Evolutionary conservation across 2,888 invertebrate species (phyloP).

Genomic region (Selenia dentaria): DNA sequence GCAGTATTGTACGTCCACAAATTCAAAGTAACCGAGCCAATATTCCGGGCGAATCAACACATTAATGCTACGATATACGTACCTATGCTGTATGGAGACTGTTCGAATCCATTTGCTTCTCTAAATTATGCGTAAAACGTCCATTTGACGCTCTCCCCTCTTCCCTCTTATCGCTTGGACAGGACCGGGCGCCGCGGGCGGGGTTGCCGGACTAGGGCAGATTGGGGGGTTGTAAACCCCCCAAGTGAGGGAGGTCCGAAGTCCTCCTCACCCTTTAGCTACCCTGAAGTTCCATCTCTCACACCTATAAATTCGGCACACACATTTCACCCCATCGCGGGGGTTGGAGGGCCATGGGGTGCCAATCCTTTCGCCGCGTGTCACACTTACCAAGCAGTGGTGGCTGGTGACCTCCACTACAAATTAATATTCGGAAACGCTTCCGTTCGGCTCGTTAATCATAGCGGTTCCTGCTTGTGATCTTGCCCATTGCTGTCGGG

Average conservation of each 20-base stretch:
- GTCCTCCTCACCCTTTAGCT: constrained; percentile 84
- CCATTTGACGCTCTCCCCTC: constrained; percentile 84
- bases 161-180: constrained; percentile 84
- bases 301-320: constrained; percentile 85
- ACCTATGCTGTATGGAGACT: constrained; percentile 73
- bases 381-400: constrained; percentile 78
- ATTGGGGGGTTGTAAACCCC: constrained; percentile 74
- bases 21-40: constrained; percentile 20
- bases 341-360: constrained; percentile 67
- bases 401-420: constrained; percentile 82
- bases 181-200: constrained; percentile 80
- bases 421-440: constrained; percentile 84
- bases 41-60: constrained; percentile 37
- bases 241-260: constrained; percentile 79
- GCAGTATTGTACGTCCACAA: constrained; percentile 12
- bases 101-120: constrained; percentile 85
- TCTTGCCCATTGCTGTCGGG: constrained; percentile 38
- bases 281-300: constrained; percentile 85
- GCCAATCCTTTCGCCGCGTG: constrained; percentile 82
- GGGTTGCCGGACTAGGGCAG: constrained; percentile 83
- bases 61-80: constrained; percentile 63
- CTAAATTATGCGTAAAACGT: constrained; percentile 86
- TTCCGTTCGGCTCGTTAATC: constrained; percentile 81
- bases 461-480: constrained; percentile 68
- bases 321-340: constrained; percentile 79